These are phyloP conservation scores for Borostomias antarcticus DNA, from an alignment of 2,797 vertebrate species.

Conservation along the genomic window DNA sequence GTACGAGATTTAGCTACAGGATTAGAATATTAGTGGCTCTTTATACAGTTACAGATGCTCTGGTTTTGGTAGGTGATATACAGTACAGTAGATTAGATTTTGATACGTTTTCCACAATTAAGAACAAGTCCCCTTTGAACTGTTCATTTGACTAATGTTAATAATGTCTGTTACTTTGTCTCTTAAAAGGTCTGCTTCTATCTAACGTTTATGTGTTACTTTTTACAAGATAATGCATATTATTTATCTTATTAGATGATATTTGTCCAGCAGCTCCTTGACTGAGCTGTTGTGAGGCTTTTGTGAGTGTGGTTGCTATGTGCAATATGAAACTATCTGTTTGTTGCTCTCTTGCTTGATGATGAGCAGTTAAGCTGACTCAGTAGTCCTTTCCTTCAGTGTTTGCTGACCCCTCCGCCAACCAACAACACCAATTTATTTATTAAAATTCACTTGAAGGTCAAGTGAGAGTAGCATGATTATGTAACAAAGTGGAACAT, in stretches of 20 bases:
- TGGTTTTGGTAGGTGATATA: not conserved
- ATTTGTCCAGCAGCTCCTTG: slow-evolving; percentile 46
- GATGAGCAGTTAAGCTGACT: not conserved
- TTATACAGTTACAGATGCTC: not conserved
- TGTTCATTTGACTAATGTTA: slow-evolving; percentile 12
- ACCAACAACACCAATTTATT: slow-evolving; percentile 29
- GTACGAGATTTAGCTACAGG: not conserved
- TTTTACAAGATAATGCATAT: slow-evolving; percentile 35
- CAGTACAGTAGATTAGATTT: slow-evolving; percentile 45
- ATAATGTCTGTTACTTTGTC: slow-evolving; percentile 9
- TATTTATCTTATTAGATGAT: slow-evolving; percentile 56
- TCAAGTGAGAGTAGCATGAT: slow-evolving; percentile 65
- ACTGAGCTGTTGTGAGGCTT: slow-evolving; percentile 25
- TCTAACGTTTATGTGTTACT: slow-evolving; percentile 32
- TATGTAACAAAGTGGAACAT: slow-evolving; percentile 1
- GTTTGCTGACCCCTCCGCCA: slow-evolving; percentile 44
- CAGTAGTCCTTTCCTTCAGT: slow-evolving; percentile 39
- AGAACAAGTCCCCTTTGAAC: slow-evolving; percentile 31
- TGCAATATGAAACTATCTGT: slow-evolving; percentile 56
- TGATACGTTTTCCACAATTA: slow-evolving; percentile 56
- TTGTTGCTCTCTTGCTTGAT: slow-evolving; percentile 9
- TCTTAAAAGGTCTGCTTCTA: slow-evolving; percentile 21
- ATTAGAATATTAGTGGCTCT: not conserved
- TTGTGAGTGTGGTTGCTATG: slow-evolving; percentile 45
- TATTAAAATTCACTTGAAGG: slow-evolving; percentile 34